phyloP scores from a whole-genome alignment of 2,888 invertebrate genomes.

The Diarsia rubi region DNA sequence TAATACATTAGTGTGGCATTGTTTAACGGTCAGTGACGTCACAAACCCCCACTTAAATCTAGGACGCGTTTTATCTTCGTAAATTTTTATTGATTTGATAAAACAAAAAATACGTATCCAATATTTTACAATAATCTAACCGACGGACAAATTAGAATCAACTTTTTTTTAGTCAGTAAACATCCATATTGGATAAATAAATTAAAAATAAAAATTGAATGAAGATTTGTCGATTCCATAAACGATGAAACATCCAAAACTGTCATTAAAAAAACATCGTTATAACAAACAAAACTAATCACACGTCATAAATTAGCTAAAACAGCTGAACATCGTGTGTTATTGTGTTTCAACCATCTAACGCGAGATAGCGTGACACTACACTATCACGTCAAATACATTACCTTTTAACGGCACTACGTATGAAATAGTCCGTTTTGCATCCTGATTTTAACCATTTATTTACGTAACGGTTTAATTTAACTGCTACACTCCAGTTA shows the following conservation, averaged over 20 bases:
- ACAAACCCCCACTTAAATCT: no score
- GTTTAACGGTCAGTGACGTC: no score
- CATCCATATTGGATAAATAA: no score
- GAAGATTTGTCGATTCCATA: neutral
- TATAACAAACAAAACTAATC: neutral
- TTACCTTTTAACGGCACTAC: conserved; percentile 44
- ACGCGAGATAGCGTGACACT: conserved; percentile 57
- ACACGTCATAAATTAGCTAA: conserved; percentile 48
- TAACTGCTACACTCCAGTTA: conserved; percentile 36
- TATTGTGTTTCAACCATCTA: conserved; percentile 43
- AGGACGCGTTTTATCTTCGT: no score
- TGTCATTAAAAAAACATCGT: neutral
- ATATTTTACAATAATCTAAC: no score
- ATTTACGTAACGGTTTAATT: conserved; percentile 44
- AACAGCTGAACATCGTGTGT: conserved; percentile 40
- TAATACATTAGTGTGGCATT: no score
- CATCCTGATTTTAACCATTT: conserved; percentile 55
- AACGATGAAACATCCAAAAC: neutral
- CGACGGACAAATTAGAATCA: no score
- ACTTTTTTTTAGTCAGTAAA: no score
- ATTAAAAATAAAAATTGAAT: no score
- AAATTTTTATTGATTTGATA: no score
- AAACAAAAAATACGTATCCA: no score
- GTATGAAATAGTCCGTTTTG: conserved; percentile 41
- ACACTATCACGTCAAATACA: conserved; percentile 47